Evolutionary conservation across 2,113 vertebrate species (phyloP).

Genomic region (Puffinus mauretanicus): DNA sequence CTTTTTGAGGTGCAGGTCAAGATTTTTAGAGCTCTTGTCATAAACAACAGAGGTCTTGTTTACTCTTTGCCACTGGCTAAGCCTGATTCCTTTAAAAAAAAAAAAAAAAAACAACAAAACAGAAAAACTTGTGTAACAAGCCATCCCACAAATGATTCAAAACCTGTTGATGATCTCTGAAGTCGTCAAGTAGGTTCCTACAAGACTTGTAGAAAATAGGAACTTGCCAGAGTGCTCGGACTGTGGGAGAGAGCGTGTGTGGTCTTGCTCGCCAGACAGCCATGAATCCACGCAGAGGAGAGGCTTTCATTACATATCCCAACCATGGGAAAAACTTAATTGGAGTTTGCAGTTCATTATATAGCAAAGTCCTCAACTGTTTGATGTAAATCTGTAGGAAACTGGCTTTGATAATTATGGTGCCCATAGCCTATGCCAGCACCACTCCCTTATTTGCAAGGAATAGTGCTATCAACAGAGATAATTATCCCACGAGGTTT

Average conservation of each 20-base stretch:
- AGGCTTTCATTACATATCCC: background rate
- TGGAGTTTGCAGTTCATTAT: slow-evolving; percentile 20
- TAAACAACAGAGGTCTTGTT: background rate
- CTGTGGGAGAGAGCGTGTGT: background rate
- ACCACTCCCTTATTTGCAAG: slow-evolving; percentile 65
- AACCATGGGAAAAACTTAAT: slow-evolving; percentile 41
- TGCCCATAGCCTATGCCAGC: background rate
- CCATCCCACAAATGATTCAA: background rate
- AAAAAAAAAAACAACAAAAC: background rate
- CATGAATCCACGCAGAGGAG: background rate
- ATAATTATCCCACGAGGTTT: background rate
- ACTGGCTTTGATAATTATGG: slow-evolving; percentile 30
- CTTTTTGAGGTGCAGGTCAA: background rate
- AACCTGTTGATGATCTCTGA: background rate
- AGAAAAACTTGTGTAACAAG: background rate
- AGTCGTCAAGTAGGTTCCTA: background rate
- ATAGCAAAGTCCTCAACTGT: slow-evolving; percentile 8
- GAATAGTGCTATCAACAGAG: slow-evolving; percentile 8
- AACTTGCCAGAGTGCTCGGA: background rate
- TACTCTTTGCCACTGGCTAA: background rate
- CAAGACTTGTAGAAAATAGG: background rate
- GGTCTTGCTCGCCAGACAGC: slow-evolving; percentile 37
- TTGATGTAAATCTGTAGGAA: slow-evolving; percentile 58
- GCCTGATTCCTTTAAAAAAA: background rate
- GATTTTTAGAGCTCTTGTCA: background rate